Percentiles rank a stretch among this genome's conserved stretches.
phyloP scores from a whole-genome alignment of 2,797 vertebrate species.

The Paramormyrops hopkinsi region DNA sequence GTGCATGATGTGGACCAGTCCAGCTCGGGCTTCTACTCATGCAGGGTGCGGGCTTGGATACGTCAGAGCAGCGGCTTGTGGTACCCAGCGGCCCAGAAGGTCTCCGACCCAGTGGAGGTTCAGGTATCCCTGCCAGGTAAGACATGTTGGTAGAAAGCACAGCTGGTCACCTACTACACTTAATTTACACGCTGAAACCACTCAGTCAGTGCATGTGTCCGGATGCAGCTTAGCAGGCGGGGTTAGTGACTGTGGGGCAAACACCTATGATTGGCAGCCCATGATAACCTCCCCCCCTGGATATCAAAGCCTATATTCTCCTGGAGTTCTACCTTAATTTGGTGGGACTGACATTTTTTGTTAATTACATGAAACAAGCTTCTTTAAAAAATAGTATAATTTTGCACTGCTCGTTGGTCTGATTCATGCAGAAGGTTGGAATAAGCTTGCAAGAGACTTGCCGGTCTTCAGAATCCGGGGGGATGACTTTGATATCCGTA shows the following conservation, averaged over 20 bases:
- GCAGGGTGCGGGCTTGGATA: slow-evolving; percentile 71
- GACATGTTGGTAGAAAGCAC: slow-evolving; percentile 36
- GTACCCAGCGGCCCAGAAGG: slow-evolving; percentile 76
- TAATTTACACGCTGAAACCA: background rate
- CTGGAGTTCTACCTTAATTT: background rate
- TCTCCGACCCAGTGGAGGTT: slow-evolving; percentile 65
- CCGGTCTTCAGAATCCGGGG: background rate
- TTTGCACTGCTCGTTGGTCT: background rate
- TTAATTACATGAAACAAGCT: background rate
- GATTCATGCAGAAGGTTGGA: background rate
- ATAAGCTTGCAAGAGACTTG: background rate
- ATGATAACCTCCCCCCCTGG: background rate
- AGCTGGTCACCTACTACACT: background rate
- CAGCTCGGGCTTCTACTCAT: slow-evolving; percentile 72
- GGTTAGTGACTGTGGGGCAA: background rate
- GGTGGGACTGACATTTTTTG: background rate
- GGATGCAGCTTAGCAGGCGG: background rate
- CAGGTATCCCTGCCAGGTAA: slow-evolving; percentile 71
- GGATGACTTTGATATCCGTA: background rate
- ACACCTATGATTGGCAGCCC: background rate
- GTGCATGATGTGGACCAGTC: slow-evolving; percentile 61
- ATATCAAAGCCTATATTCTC: background rate
- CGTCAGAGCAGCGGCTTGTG: slow-evolving; percentile 65
- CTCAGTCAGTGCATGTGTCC: background rate
- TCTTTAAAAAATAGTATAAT: background rate